Conservation (phyloP, 2,113 vertebrate genomes). For the Electrona antarctica region DNA sequence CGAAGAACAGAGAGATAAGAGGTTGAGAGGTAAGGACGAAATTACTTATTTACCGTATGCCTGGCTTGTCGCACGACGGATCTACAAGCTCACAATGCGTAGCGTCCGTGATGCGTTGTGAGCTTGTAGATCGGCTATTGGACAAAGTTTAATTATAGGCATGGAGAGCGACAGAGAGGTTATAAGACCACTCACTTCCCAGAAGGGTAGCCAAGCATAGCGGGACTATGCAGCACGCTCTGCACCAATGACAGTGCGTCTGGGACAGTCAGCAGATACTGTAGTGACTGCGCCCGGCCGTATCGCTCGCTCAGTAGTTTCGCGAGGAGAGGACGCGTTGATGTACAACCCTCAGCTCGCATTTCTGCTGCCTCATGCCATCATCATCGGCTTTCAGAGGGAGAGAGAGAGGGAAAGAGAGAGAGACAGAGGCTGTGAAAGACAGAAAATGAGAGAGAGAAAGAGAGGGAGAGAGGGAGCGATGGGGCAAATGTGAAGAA, state of each 20-base stretch:
- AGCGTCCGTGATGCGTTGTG: too few relatives aligned
- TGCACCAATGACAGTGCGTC: slow-evolving; percentile 2
- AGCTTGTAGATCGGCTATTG: not conserved
- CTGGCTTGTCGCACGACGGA: too few relatives aligned
- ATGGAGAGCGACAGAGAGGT: not conserved
- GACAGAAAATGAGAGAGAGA: not conserved
- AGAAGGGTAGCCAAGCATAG: slow-evolving; percentile 2
- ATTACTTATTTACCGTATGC: too few relatives aligned
- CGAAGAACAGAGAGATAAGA: too few relatives aligned
- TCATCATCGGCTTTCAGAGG: slow-evolving; percentile 24
- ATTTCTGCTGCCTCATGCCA: slow-evolving; percentile 56
- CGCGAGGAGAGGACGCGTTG: slow-evolving; percentile 10
- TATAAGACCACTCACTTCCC: not conserved
- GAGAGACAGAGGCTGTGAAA: not conserved
- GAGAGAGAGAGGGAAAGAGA: not conserved
- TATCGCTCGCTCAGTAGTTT: not conserved
- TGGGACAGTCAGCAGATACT: not conserved
- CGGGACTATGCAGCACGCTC: slow-evolving; percentile 2
- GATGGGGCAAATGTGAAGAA: not conserved
- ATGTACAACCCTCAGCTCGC: slow-evolving; percentile 45
- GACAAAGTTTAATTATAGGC: not conserved
- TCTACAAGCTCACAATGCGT: too few relatives aligned
- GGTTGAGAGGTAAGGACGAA: too few relatives aligned
- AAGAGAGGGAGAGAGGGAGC: not conserved
- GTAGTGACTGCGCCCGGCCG: not conserved